phyloP scores from a whole-genome alignment of 2,113 vertebrate species.

The Nematolebias whitei region DNA sequence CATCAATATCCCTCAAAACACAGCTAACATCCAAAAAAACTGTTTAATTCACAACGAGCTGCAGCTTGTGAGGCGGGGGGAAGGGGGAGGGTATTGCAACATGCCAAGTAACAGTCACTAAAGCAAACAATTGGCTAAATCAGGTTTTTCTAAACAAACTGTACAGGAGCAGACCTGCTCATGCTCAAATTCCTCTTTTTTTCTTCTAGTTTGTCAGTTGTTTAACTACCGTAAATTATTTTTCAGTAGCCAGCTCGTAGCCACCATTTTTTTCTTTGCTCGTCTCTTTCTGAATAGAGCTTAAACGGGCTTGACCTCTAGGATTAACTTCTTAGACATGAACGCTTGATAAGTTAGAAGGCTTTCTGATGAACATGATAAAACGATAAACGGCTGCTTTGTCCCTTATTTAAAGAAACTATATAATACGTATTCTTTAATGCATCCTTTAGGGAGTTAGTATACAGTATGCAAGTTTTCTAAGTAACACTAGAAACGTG shows the following conservation, averaged over 20 bases:
- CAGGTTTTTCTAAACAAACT: conserved; percentile 22
- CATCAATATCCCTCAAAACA: background rate
- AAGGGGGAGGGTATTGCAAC: background rate
- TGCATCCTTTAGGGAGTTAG: too few relatives aligned
- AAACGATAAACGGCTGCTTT: conserved; percentile 55
- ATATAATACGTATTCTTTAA: too few relatives aligned
- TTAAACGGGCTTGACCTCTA: conserved; percentile 68
- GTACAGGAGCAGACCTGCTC: conserved; percentile 42
- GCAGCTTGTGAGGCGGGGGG: conserved; percentile 22
- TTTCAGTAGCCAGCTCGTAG: conserved; percentile 1
- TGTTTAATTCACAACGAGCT: conserved; percentile 21
- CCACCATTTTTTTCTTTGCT: conserved; percentile 4
- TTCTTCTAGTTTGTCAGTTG: background rate
- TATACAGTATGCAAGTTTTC: background rate
- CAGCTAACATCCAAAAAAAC: background rate
- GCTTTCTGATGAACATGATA: conserved; percentile 72
- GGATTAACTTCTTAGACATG: conserved; percentile 75
- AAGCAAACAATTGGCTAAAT: conserved; percentile 28
- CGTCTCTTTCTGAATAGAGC: conserved; percentile 17
- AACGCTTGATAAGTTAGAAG: conserved; percentile 70
- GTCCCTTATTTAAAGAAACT: conserved; percentile 6
- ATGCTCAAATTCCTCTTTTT: conserved; percentile 21
- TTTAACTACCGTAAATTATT: conserved; percentile 6
- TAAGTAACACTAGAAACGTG: conserved; percentile 1
- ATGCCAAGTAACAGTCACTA: conserved; percentile 26